Evolutionary conservation across 1,140 invertebrate genomes (phyloP), one percentile per base, ranked within the genome.

Genomic region (Oedothorax gibbosus): DNA sequence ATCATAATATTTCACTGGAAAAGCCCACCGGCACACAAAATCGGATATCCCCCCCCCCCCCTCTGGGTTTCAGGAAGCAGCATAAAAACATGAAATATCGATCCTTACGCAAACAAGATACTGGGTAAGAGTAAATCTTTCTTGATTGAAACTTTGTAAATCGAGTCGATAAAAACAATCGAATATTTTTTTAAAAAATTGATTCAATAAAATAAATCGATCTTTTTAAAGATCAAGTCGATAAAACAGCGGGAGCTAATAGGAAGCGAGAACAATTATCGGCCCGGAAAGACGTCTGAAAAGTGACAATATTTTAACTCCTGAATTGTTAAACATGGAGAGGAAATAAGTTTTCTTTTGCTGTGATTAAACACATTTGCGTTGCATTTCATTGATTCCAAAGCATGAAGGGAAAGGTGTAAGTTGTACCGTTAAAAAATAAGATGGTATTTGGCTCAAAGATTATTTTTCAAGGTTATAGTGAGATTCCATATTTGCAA

Each of bases 131-230:
- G 49, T 7, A 66, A 51, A 71, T 71, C 50, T 18, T 18, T 71
- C 69, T 71, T 71, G 50, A 71, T 71, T 71, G 69, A 71, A 53
- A 71, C 15, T 71, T 71, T 60, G 51, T 71, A 71, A 71, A 71
- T 53, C 69, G 11, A 71, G 69, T 71, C 69, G 35, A 35, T 35
- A 35, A 35, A 35, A 35, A 35, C 35, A 35, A 1, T 35, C 35
- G 35, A 35, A 35, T 35, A 1, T 35, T 35, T 35, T 35, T 35
- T 35, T 35, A 35, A 35, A 35, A 35, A 35, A 35, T 35, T 5
- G 35, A 35, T 35, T 5, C 35, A 1, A 35, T 35, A 35, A 35
- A 35, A 35, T 2, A 35, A 35, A 1, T 35, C 35, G 35, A 35
- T 35, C 5, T 35, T 35, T 35, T 2, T 2, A 35, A 35, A 35